Conservation (phyloP, 2,888 invertebrate species). For the Apodemia duryi region DNA sequence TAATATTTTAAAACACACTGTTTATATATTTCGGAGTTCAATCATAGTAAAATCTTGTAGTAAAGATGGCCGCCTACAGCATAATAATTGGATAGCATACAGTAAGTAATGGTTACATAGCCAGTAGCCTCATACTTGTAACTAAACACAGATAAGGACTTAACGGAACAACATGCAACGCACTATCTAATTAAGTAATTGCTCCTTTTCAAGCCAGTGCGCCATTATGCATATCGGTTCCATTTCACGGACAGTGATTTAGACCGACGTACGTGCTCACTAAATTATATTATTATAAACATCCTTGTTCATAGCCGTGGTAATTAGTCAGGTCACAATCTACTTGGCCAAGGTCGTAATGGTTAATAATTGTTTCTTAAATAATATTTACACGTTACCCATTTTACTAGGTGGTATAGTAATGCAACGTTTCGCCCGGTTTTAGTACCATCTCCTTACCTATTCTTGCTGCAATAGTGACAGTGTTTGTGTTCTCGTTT, state of each 20-base stretch:
- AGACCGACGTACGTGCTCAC: conserved; percentile 22
- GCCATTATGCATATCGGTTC: conserved; percentile 38
- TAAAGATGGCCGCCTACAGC: background rate
- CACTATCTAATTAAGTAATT: conserved; percentile 26
- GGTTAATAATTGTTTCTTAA: background rate
- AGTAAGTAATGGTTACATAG: conserved; percentile 9
- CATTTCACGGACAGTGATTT: conserved; percentile 41
- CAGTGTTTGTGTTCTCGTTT: no score
- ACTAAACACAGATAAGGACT: conserved; percentile 14
- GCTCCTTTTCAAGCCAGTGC: conserved; percentile 14
- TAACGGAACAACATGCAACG: conserved; percentile 37
- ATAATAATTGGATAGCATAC: background rate
- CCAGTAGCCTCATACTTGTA: conserved; percentile 7
- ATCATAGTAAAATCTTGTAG: background rate
- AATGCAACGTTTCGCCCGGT: no score
- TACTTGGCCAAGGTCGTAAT: conserved; percentile 5
- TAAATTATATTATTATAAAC: conserved; percentile 7
- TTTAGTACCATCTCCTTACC: no score
- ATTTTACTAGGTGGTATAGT: no score
- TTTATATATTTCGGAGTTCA: no score
- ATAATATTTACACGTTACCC: background rate
- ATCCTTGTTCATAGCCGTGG: conserved; percentile 10
- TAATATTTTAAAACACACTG: no score
- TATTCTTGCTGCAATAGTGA: no score
- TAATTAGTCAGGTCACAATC: conserved; percentile 3